Conservation (phyloP, 2,113 vertebrate species). For the Pedionomus torquatus region DNA sequence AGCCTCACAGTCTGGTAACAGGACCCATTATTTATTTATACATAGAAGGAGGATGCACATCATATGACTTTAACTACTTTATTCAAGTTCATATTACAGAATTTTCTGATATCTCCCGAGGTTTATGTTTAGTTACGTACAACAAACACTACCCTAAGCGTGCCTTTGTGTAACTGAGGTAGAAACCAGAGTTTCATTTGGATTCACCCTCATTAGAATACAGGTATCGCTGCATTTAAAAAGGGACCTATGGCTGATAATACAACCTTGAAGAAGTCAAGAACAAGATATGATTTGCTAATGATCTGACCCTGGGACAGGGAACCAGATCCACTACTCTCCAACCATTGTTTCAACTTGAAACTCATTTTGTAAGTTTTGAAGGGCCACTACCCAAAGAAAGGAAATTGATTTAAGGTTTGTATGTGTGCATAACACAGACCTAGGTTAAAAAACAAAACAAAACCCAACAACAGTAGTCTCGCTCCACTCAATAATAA, state of each 20-base stretch:
- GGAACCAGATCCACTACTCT: neutral
- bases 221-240: neutral
- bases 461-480: neutral
- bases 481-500: neutral
- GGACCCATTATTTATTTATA: constrained; percentile 12
- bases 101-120: neutral
- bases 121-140: neutral
- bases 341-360: neutral
- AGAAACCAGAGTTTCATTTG: neutral
- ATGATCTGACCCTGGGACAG: neutral
- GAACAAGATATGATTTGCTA: neutral
- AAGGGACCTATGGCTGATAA: neutral
- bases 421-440: neutral
- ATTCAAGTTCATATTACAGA: neutral
- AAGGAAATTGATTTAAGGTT: neutral
- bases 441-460: neutral
- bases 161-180: neutral
- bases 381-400: neutral
- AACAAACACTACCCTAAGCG: neutral
- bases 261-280: neutral
- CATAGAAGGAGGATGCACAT: neutral
- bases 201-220: neutral
- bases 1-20: neutral
- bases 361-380: neutral
- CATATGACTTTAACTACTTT: neutral